These are phyloP conservation scores for Busseola fusca DNA, from an alignment of 2,888 invertebrate species.

Conservation along the genomic window DNA sequence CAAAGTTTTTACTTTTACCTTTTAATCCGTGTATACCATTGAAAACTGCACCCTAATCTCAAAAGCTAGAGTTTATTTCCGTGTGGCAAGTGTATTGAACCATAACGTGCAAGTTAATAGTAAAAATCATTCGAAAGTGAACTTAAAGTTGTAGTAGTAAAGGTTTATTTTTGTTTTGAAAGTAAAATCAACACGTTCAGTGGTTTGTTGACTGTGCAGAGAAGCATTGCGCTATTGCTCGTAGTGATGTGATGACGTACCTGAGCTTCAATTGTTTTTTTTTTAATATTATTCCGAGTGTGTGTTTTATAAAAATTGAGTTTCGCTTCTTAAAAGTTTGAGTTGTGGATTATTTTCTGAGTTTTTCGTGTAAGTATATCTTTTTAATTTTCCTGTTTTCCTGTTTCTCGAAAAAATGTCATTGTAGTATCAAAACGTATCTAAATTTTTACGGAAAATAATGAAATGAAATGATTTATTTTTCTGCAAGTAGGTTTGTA, in stretches of 20 bases:
- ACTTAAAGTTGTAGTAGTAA: accelerated
- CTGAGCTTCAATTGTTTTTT: slow-evolving; percentile 49
- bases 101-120: slow-evolving; percentile 18
- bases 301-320: slow-evolving; percentile 37
- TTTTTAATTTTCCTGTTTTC: not conserved
- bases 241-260: slow-evolving; percentile 62
- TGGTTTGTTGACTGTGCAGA: slow-evolving; percentile 56
- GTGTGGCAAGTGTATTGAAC: not conserved
- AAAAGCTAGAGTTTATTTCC: not conserved
- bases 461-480: no score
- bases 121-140: slow-evolving; percentile 6
- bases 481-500: no score
- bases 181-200: slow-evolving; percentile 40
- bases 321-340: slow-evolving; percentile 15
- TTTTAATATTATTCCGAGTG: slow-evolving; percentile 33
- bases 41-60: slow-evolving; percentile 7
- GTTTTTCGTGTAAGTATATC: slow-evolving; percentile 48
- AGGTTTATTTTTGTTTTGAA: slow-evolving; percentile 30
- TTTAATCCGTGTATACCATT: slow-evolving; percentile 15
- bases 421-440: not conserved
- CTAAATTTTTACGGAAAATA: not conserved
- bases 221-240: slow-evolving; percentile 63
- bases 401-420: not conserved
- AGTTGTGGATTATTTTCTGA: slow-evolving; percentile 42
- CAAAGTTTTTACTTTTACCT: slow-evolving; percentile 62